A percentile compares a stretch with the other conserved stretches of the same genome.
These are phyloP conservation scores for Corythaixoides concolor DNA, from an alignment of 2,113 vertebrate species.

Conservation along the genomic window DNA sequence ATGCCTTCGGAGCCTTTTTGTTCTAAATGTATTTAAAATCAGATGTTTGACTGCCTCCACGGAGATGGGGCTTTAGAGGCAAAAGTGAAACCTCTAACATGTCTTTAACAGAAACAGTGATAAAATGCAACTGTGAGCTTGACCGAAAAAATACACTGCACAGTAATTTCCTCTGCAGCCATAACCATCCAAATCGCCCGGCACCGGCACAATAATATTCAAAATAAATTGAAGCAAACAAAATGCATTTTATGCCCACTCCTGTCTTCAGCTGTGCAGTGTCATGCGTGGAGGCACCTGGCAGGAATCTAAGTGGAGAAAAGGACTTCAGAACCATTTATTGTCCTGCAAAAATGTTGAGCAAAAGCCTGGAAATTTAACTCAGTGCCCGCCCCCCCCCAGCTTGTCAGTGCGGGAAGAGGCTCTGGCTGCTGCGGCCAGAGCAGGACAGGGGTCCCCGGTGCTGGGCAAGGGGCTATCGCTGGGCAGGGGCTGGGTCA, in stretches of 20 bases:
- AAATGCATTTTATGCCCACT: neutral
- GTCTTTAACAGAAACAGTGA: neutral
- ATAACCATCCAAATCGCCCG: neutral
- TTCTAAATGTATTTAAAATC: neutral
- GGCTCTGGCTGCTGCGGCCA: neutral
- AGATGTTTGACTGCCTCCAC: neutral
- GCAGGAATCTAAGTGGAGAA: neutral
- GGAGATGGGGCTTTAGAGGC: neutral
- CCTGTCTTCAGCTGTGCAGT: neutral
- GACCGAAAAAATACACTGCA: neutral
- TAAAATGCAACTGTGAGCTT: slow-evolving; percentile 10
- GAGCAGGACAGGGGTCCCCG: rapidly evolving
- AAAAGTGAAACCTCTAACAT: neutral
- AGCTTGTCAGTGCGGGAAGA: neutral
- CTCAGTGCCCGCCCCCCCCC: neutral
- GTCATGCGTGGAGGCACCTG: neutral
- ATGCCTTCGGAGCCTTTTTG: neutral
- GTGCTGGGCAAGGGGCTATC: neutral
- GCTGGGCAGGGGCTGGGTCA: neutral
- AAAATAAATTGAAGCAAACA: neutral
- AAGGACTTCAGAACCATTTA: neutral
- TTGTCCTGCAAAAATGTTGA: rapidly evolving
- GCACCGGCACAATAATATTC: neutral
- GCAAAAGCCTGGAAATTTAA: neutral
- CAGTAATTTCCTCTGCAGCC: neutral